phyloP scores from a whole-genome alignment of 2,888 invertebrate species.

The Lumbricus terrestris region DNA sequence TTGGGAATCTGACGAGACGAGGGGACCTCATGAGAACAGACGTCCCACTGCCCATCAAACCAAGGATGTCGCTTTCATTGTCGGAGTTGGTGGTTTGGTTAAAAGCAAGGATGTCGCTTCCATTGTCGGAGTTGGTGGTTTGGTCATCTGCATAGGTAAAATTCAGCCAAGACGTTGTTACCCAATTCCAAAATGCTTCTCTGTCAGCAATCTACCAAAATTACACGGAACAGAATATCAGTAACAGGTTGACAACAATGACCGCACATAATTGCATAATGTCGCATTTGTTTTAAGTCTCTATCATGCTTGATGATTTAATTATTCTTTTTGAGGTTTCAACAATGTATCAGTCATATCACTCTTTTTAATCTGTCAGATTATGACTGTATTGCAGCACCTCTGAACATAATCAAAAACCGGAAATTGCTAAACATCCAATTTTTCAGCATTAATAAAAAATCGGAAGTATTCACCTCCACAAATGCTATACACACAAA shows the following conservation, averaged over 20 bases:
- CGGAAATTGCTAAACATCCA: no score
- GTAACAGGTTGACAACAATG: neutral
- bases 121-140: neutral
- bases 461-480: no score
- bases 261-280: neutral
- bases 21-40: conserved; percentile 12
- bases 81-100: neutral
- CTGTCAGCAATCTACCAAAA: neutral
- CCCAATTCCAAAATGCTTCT: neutral
- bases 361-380: neutral
- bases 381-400: no score
- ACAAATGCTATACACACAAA: no score
- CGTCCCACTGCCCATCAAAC: neutral
- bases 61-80: neutral
- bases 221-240: neutral
- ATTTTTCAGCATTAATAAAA: no score
- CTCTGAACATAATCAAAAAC: no score
- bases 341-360: neutral
- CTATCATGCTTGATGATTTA: neutral
- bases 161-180: neutral
- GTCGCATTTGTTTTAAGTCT: neutral
- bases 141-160: neutral
- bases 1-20: neutral
- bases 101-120: neutral
- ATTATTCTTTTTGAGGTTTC: neutral